Conservation (phyloP, 53 echinoderm and acorn worm species). For the Henricia sp. region DNA sequence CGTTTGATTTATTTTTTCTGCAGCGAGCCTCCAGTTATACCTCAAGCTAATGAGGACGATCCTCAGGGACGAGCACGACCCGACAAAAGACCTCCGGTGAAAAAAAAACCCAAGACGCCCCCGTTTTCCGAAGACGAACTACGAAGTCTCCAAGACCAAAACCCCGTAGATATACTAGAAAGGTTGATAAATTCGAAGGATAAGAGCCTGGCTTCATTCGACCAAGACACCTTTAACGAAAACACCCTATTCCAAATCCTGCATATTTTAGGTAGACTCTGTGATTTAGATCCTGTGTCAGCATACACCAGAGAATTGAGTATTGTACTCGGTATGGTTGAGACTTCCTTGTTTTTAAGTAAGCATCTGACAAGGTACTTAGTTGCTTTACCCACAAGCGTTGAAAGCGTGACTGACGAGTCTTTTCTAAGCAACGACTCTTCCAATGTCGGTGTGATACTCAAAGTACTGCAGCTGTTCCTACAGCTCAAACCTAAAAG, state of each 20-base stretch:
- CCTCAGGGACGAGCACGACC: neutral
- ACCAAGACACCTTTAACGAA: conserved; percentile 6
- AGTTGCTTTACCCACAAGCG: neutral
- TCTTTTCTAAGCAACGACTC: neutral
- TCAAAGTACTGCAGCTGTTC: conserved; percentile 15
- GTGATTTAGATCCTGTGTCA: conserved; percentile 25
- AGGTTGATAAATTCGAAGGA: neutral
- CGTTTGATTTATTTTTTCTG: neutral
- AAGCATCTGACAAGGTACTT: conserved; percentile 39
- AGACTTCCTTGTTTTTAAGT: conserved; percentile 23
- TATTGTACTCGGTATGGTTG: conserved; percentile 12
- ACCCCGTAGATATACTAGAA: conserved; percentile 8
- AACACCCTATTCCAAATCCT: conserved; percentile 3
- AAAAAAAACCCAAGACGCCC: neutral
- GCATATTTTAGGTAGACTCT: neutral
- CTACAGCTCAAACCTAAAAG: conserved; percentile 33
- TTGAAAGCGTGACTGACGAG: neutral
- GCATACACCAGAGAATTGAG: neutral
- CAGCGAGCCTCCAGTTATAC: neutral
- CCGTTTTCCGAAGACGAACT: conserved; percentile 4
- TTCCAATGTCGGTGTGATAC: neutral
- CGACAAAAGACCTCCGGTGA: neutral
- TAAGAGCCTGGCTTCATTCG: conserved; percentile 12
- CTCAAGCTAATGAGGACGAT: neutral
- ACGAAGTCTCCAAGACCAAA: neutral